Evolutionary conservation across 2,888 invertebrate species (phyloP).

Genomic region (Helicoverpa assulta): DNA sequence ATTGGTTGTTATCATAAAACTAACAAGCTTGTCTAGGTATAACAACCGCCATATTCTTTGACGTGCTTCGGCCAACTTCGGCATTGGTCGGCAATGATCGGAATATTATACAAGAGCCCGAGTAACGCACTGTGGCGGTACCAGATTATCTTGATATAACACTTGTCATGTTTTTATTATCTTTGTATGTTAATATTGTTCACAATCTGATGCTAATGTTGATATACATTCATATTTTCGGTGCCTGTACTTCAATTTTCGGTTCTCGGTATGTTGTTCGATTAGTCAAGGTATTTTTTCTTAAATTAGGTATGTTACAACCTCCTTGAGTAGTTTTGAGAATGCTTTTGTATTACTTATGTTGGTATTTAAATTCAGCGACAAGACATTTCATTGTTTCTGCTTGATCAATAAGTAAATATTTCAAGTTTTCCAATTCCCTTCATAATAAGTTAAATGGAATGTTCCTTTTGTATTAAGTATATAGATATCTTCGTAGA

Average conservation of each 20-base stretch:
- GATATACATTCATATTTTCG: conserved; percentile 42
- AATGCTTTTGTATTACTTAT: neutral
- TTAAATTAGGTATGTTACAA: conserved; percentile 18
- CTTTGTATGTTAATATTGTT: conserved; percentile 53
- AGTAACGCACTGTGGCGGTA: conserved; percentile 53
- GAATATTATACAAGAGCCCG: conserved; percentile 76
- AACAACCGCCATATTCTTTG: conserved; percentile 65
- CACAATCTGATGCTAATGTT: conserved; percentile 47
- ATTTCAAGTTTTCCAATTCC: conserved; percentile 12
- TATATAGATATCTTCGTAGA: conserved; percentile 43
- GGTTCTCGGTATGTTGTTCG: conserved; percentile 22
- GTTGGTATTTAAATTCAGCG: conserved; percentile 3
- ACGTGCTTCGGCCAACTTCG: conserved; percentile 62
- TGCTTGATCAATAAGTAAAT: neutral
- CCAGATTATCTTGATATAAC: conserved; percentile 65
- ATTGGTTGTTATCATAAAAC: conserved; percentile 61
- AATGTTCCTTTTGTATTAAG: conserved; percentile 46
- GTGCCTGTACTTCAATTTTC: conserved; percentile 21
- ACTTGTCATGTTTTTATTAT: conserved; percentile 64
- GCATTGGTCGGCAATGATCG: conserved; percentile 69
- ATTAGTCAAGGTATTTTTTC: conserved; percentile 29
- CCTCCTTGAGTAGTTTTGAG: neutral
- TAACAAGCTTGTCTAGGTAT: conserved; percentile 68
- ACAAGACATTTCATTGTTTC: neutral
- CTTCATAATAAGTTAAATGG: conserved; percentile 11